Evolutionary conservation across 2,113 vertebrate genomes (phyloP).

Genomic region (Antennarius striatus): DNA sequence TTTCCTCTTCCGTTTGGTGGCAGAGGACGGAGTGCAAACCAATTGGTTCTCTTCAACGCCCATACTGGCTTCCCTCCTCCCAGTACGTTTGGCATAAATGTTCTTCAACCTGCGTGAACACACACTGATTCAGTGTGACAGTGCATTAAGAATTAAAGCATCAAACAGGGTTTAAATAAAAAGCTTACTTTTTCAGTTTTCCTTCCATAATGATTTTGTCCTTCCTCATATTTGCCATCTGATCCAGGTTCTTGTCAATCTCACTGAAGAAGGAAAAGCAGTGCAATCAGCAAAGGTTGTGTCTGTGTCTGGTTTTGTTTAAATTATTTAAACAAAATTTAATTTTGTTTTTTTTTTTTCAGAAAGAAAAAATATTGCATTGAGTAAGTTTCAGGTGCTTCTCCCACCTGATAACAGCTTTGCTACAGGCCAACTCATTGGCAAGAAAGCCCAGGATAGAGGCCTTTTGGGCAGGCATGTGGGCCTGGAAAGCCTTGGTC

Average conservation of each 20-base stretch:
- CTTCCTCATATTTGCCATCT: conserved; percentile 98
- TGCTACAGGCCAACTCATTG: conserved; percentile 96
- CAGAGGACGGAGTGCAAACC: conserved; percentile 82
- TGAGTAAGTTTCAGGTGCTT: background rate
- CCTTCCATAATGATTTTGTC: conserved; percentile 98
- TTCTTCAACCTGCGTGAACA: conserved; percentile 84
- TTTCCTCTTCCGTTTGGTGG: conserved; percentile 90
- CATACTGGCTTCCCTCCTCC: conserved; percentile 83
- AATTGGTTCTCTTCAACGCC: conserved; percentile 87
- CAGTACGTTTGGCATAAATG: conserved; percentile 95
- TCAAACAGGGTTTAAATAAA: background rate
- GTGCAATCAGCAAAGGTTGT: conserved; percentile 12
- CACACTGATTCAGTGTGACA: background rate
- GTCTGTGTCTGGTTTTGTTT: too few relatives aligned
- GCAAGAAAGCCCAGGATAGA: conserved; percentile 92
- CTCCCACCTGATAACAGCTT: conserved; percentile 91
- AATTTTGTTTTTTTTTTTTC: background rate
- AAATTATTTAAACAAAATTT: too few relatives aligned
- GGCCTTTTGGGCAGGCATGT: conserved; percentile 92
- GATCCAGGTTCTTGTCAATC: conserved; percentile 98
- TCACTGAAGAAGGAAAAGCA: conserved; percentile 82
- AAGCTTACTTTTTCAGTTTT: conserved; percentile 95
- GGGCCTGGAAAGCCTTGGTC: conserved; percentile 97
- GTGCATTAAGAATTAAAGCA: background rate
- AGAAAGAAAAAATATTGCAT: conserved; percentile 6